Evolutionary conservation across 1,140 invertebrate genomes (phyloP), one percentile per base, ranked within the genome.

Genomic region (Paraescarpia echinospica): DNA sequence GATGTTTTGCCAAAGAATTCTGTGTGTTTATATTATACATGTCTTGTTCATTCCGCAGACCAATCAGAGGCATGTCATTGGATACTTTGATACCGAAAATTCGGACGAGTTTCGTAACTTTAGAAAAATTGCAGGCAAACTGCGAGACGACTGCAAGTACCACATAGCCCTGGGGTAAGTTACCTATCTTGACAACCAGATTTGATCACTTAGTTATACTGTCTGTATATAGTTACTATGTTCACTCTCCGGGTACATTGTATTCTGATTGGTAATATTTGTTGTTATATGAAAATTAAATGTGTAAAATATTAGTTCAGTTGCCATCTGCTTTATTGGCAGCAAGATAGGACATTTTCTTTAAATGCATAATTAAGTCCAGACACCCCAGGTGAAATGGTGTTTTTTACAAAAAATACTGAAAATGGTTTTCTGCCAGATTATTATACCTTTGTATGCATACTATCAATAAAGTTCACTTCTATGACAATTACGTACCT

Each of bases 141-240:
- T 99, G 0, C 98, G 99, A 95, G 99, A 99, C 95, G 99, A 99
- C 95, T 99, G 99, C 95, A 97, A 98, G 93, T 99, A 99, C 95
- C 98, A 98, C 96, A 98, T 98, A 95, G 98, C 98, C 0, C 98
- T 99, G 96, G 99, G 98, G 96, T 99, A 98, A 96, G 98, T 97
- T 89, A n/a, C 59, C 27, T 31, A 92, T 93, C 41, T 12, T 12
- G 12, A 6, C 41, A 41, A 41, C 41, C 41, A 41, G 41, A 41
- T 41, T 41, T 41, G 41, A 41, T 41, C 12, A 12, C 41, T 6
- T 41, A 41, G 12, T 41, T 6, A 41, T 41, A 12, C n/a, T n/a
- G n/a, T n/a, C n/a, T 41, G 4, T 41, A 12, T 41, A 41, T 41
- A 6, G 41, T 41, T 41, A 6, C 41, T 12, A 41, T 41, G 12